Evolutionary conservation across 2,113 vertebrate genomes (phyloP).

Genomic region (Lichenostomus cassidix): DNA sequence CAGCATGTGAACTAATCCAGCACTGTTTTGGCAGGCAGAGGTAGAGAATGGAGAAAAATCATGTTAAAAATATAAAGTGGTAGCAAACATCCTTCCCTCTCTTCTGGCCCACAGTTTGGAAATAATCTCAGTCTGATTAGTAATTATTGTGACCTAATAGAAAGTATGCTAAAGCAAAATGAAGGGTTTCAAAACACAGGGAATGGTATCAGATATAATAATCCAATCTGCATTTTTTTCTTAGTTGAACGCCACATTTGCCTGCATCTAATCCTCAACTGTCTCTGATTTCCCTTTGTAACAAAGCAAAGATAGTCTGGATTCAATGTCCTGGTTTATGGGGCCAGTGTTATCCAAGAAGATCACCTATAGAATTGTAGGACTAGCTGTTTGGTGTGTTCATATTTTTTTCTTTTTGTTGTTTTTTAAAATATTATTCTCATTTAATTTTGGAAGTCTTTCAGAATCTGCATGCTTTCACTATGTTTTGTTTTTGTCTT

Average conservation of each 20-base stretch:
- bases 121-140: background rate
- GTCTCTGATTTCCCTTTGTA: background rate
- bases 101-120: background rate
- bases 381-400: background rate
- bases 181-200: background rate
- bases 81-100: background rate
- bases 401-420: background rate
- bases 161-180: background rate
- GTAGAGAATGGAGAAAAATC: background rate
- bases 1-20: background rate
- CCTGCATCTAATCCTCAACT: background rate
- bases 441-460: background rate
- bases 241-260: background rate
- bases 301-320: background rate
- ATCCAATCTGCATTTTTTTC: background rate
- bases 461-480: background rate
- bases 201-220: background rate
- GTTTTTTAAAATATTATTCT: background rate
- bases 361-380: background rate
- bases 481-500: background rate
- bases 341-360: background rate
- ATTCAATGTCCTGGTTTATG: background rate
- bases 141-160: background rate
- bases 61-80: background rate
- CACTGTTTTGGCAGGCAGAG: background rate